phyloP scores from a whole-genome alignment of 2,888 invertebrate genomes.

The Acanthacorydalis orientalis region DNA sequence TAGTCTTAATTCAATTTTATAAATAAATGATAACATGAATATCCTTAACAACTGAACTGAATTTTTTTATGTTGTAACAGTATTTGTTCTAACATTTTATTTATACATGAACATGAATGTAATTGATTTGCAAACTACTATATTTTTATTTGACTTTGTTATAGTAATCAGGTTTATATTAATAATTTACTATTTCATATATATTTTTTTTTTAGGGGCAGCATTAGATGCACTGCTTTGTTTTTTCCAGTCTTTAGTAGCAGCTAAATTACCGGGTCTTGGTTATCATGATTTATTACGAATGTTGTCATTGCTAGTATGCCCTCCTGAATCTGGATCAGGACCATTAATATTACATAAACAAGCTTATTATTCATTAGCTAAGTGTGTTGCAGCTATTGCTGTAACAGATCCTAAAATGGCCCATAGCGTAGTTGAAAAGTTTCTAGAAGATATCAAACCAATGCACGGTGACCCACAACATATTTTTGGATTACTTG shows the following conservation, averaged over 20 bases:
- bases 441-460: constrained; percentile 55
- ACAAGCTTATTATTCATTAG: constrained; percentile 85
- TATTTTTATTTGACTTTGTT: constrained; percentile 1
- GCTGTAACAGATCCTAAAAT: constrained; percentile 63
- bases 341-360: constrained; percentile 27
- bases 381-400: constrained; percentile 90
- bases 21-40: neutral
- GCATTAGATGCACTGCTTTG: constrained; percentile 83
- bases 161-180: neutral
- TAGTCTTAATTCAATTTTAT: constrained; percentile 20
- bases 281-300: constrained; percentile 67
- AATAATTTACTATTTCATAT: constrained; percentile 1
- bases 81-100: too few species aligned
- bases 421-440: constrained; percentile 46
- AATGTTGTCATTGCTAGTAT: constrained; percentile 29
- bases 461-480: constrained; percentile 58
- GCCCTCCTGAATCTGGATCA: constrained; percentile 10
- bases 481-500: constrained; percentile 81
- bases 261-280: constrained; percentile 61
- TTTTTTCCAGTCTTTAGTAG: constrained; percentile 82
- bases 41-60: neutral
- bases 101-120: too few species aligned
- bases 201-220: constrained; percentile 41
- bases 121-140: neutral
- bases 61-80: too few species aligned